phyloP scores from a whole-genome alignment of 1,140 invertebrate species.

The Kradibia gibbosae region DNA sequence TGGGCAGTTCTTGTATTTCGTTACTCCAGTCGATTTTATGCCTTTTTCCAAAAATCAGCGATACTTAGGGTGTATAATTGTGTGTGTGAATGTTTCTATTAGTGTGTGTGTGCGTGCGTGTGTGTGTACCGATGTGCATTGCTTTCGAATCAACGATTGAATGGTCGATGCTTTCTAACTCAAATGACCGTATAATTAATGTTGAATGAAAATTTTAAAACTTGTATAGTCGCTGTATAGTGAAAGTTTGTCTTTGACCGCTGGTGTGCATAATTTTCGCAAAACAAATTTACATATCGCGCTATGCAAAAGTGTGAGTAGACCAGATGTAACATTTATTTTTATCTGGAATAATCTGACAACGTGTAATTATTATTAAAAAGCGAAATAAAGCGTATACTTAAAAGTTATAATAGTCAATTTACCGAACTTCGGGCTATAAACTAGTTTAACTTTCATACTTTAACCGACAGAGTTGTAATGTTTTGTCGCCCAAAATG shows the following conservation, averaged over 20 bases:
- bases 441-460: not conserved
- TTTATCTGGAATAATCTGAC: not conserved
- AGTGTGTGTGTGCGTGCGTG: too few species aligned
- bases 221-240: not conserved
- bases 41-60: too few species aligned
- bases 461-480: not conserved
- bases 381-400: not conserved
- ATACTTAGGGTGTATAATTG: too few species aligned
- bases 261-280: not conserved
- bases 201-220: not conserved
- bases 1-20: too few species aligned
- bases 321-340: not conserved
- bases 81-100: too few species aligned
- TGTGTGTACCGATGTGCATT: too few species aligned
- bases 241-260: not conserved
- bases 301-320: not conserved
- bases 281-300: conserved; percentile 6
- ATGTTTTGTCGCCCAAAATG: not conserved
- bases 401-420: not conserved
- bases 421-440: not conserved
- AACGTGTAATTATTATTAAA: conserved; percentile 15
- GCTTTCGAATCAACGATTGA: too few species aligned
- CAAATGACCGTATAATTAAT: too few species aligned
- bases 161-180: too few species aligned
- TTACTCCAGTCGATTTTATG: too few species aligned